Conservation (phyloP, 2,113 vertebrate species). For the Fregata magnificens region DNA sequence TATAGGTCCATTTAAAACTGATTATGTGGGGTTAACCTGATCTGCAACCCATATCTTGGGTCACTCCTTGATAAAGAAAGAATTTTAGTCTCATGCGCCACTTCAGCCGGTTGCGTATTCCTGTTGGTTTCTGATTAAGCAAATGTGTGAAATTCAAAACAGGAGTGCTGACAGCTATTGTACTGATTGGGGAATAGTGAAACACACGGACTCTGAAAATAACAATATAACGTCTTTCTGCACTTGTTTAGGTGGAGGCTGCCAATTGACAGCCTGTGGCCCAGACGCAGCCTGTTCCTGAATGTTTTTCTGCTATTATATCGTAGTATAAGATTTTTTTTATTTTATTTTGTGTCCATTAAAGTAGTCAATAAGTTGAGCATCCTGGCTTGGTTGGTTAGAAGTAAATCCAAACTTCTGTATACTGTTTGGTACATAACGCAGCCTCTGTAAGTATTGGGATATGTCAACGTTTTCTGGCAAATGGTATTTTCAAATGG, state of each 20-base stretch:
- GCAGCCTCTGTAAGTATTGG: background rate
- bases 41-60: background rate
- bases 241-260: background rate
- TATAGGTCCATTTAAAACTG: background rate
- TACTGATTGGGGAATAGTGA: background rate
- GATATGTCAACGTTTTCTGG: background rate
- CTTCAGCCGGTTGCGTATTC: background rate
- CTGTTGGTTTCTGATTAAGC: conserved; percentile 3
- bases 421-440: background rate
- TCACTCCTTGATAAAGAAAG: background rate
- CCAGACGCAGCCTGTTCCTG: background rate
- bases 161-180: background rate
- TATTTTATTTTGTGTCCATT: no score
- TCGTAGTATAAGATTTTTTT: background rate
- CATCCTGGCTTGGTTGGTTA: background rate
- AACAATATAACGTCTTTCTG: background rate
- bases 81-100: background rate
- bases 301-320: background rate
- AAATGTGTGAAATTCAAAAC: conserved; percentile 8
- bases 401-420: background rate
- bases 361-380: background rate
- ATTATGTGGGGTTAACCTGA: background rate
- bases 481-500: background rate
- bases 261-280: background rate
- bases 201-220: background rate